These are phyloP conservation scores for Glossophaga mutica DNA, from an alignment of 2,797 vertebrate species.

Conservation along the genomic window DNA sequence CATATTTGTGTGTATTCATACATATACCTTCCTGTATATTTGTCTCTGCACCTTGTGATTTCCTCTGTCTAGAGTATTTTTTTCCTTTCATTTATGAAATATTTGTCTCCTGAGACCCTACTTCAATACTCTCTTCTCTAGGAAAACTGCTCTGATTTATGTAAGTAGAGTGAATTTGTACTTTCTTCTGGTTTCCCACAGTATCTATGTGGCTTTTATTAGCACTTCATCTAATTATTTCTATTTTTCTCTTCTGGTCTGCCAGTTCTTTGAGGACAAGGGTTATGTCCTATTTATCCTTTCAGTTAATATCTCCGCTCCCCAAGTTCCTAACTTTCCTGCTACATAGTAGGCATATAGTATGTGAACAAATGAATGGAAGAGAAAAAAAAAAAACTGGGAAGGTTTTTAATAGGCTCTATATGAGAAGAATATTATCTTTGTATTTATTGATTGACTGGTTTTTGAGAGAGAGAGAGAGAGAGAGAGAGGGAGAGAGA, in stretches of 20 bases:
- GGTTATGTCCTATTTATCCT: not conserved
- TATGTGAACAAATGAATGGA: conserved; percentile 1
- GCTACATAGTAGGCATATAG: not conserved
- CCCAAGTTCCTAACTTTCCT: not conserved
- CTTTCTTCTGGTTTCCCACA: not conserved
- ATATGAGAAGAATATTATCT: not conserved
- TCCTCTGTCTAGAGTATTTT: not conserved
- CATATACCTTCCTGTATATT: not conserved
- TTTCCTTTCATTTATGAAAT: not conserved
- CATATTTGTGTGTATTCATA: not conserved
- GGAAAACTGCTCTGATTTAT: conserved; percentile 33
- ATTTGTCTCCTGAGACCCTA: not conserved
- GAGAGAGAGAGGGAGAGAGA: not conserved
- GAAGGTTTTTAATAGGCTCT: not conserved
- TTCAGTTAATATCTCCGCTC: not conserved
- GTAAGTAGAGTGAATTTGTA: not conserved
- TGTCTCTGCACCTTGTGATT: not conserved
- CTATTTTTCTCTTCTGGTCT: not conserved
- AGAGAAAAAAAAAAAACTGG: not conserved
- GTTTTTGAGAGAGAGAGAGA: not conserved
- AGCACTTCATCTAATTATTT: not conserved
- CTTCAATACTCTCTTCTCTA: not conserved
- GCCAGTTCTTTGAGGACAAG: not conserved
- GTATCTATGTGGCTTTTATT: not conserved
- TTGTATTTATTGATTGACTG: not conserved